Evolutionary conservation across 2,113 vertebrate genomes (phyloP).

Genomic region (Eonycteris spelaea): DNA sequence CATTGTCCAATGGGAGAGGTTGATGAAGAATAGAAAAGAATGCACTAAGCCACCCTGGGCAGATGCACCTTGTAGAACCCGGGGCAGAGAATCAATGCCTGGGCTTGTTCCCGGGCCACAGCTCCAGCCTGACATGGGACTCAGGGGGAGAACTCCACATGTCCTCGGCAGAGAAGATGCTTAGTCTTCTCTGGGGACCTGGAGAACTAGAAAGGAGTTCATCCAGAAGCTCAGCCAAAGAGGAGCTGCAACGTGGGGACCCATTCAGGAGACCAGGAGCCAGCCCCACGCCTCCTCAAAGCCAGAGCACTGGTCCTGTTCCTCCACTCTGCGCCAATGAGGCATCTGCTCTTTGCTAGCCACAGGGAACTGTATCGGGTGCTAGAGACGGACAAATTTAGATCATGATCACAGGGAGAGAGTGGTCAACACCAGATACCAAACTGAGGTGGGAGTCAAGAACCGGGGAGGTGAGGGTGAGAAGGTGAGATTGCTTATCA

Average conservation of each 20-base stretch:
- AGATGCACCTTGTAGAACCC: neutral
- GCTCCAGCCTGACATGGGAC: neutral
- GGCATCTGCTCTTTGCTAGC: neutral
- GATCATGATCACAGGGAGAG: neutral
- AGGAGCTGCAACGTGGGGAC: neutral
- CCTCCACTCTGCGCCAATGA: neutral
- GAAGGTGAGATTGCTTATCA: neutral
- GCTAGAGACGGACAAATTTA: neutral
- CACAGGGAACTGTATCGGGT: neutral
- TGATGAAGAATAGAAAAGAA: neutral
- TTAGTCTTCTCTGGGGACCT: neutral
- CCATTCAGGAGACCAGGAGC: neutral
- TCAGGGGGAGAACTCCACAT: neutral
- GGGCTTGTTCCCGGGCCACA: neutral
- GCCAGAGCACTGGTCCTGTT: neutral
- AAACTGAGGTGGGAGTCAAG: neutral
- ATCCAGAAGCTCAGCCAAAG: neutral
- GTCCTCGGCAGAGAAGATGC: neutral
- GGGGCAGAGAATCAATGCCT: neutral
- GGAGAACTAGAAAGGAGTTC: neutral
- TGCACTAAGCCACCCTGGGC: neutral
- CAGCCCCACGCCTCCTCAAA: neutral
- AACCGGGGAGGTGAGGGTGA: neutral
- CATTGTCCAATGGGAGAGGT: neutral
- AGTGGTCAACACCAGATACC: neutral